Conservation (phyloP, 2,888 invertebrate species). For the Acrocyrtus sp. region DNA sequence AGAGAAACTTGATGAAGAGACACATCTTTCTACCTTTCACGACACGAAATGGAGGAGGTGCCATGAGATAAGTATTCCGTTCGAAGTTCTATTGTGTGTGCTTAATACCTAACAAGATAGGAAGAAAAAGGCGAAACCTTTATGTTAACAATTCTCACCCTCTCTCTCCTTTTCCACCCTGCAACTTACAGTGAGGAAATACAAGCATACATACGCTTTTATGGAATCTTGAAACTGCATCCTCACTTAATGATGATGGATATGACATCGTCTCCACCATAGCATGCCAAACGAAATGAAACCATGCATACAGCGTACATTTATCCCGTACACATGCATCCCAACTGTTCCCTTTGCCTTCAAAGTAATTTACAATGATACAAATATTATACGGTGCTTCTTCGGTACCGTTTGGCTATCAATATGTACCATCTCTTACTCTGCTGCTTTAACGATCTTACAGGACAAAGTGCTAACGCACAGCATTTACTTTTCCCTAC, state of each 20-base stretch:
- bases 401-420: conserved; percentile 7
- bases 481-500: too few species aligned
- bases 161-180: neutral
- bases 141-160: conserved; percentile 39
- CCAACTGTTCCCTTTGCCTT: conserved; percentile 21
- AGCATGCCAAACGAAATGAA: conserved; percentile 24
- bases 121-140: conserved; percentile 12
- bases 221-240: conserved; percentile 24
- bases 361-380: too few species aligned
- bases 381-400: too few species aligned
- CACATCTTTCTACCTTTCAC: conserved; percentile 20
- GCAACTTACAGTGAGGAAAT: neutral
- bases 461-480: too few species aligned
- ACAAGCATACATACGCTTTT: conserved; percentile 5
- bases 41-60: conserved; percentile 35
- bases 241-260: conserved; percentile 46
- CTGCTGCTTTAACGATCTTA: too few species aligned
- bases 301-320: conserved; percentile 36
- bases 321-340: conserved; percentile 25
- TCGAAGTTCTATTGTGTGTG: neutral
- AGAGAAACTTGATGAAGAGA: conserved; percentile 15
- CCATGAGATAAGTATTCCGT: too few species aligned
- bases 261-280: conserved; percentile 45
- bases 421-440: neutral
- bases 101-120: neutral